Evolutionary conservation across 2,797 vertebrate genomes (phyloP).

Genomic region (Nothura maculosa): DNA sequence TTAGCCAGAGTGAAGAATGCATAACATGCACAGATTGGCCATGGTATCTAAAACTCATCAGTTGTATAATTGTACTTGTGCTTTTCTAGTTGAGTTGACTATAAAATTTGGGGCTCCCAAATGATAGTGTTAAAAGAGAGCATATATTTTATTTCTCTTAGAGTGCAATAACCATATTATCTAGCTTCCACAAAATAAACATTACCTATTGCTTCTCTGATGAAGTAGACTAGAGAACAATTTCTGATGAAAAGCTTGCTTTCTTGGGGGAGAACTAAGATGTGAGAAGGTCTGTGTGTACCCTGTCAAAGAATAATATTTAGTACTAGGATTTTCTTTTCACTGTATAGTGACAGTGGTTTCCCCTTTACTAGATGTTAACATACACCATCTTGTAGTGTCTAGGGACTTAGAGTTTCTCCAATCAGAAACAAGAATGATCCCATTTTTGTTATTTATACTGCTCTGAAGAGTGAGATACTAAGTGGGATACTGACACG

Average conservation of each 20-base stretch:
- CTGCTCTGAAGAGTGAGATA: neutral
- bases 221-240: neutral
- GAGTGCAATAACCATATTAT: neutral
- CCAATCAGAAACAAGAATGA: neutral
- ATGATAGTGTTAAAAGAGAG: neutral
- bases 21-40: accelerated
- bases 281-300: neutral
- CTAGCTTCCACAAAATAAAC: neutral
- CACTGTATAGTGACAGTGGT: neutral
- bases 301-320: neutral
- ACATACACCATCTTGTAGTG: neutral
- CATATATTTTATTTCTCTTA: neutral
- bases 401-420: neutral
- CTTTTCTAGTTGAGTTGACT: neutral
- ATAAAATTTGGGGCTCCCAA: neutral
- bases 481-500: neutral
- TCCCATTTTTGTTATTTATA: neutral
- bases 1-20: neutral
- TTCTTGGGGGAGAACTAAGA: neutral
- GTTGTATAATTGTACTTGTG: neutral
- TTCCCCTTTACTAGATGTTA: neutral
- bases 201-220: neutral
- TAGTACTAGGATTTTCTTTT: neutral
- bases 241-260: neutral
- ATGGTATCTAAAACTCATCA: neutral